Conservation (phyloP, 2,797 vertebrate genomes). For the Orientallactaga sibirica region DNA sequence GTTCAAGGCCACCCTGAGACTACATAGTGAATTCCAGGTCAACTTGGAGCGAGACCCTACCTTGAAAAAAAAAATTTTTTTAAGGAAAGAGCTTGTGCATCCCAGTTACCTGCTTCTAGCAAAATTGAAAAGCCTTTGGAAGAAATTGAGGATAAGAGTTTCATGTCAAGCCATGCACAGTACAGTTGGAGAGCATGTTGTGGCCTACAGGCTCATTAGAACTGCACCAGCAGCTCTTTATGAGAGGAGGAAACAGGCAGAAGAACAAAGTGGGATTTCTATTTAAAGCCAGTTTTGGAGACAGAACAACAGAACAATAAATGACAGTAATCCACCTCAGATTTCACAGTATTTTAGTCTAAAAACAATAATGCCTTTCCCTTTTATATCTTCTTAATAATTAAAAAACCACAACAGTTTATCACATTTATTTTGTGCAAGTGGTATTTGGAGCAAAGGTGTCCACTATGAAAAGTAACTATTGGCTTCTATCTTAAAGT, state of each 20-base stretch:
- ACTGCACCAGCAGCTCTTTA: not conserved
- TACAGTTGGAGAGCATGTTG: not conserved
- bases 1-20: too few species aligned
- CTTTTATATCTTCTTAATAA: constrained; percentile 6
- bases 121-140: constrained; percentile 2
- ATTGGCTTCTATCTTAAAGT: constrained; percentile 10
- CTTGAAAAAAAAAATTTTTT: too few species aligned
- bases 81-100: not conserved
- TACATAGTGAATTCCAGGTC: too few species aligned
- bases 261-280: constrained; percentile 44
- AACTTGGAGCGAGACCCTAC: too few species aligned
- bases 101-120: not conserved
- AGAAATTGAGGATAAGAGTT: not conserved
- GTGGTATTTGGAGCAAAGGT: not conserved
- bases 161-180: not conserved
- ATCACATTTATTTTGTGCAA: constrained; percentile 56
- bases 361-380: not conserved
- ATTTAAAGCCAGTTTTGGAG: constrained; percentile 44
- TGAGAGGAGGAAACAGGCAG: constrained; percentile 36
- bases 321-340: constrained; percentile 19
- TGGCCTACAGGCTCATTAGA: constrained; percentile 18
- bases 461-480: not conserved
- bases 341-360: constrained; percentile 31
- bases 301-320: constrained; percentile 57
- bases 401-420: constrained; percentile 20